phyloP scores from a whole-genome alignment of 2,113 vertebrate genomes.

The Amia ocellicauda region DNA sequence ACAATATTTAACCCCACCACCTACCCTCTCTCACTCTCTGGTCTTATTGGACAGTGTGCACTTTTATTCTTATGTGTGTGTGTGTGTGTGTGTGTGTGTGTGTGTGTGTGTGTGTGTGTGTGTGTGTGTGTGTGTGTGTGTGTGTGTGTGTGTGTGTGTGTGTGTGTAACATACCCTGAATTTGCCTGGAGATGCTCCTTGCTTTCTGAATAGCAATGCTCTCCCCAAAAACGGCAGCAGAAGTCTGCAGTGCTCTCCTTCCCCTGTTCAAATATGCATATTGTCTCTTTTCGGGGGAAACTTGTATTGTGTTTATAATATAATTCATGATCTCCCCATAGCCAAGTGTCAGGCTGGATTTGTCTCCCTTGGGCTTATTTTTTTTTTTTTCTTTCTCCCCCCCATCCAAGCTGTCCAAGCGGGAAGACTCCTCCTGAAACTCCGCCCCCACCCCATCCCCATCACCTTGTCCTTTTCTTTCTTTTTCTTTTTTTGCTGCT shows the following conservation, averaged over 20 bases:
- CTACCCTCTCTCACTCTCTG: too few species aligned
- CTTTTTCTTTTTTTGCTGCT: slow-evolving; percentile 50
- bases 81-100: too few species aligned
- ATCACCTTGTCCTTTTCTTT: slow-evolving; percentile 56
- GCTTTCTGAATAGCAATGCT: too few species aligned
- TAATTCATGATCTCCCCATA: slow-evolving; percentile 76
- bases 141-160: too few species aligned
- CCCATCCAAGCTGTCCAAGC: slow-evolving; percentile 69
- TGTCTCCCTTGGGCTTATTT: slow-evolving; percentile 63
- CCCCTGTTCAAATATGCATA: slow-evolving; percentile 71
- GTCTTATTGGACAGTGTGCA: too few species aligned
- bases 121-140: too few species aligned
- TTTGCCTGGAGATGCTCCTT: too few species aligned
- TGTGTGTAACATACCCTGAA: too few species aligned
- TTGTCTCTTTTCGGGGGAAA: slow-evolving; percentile 70
- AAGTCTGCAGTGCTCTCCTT: slow-evolving; percentile 55
- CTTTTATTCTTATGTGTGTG: too few species aligned
- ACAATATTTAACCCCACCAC: too few species aligned
- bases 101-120: too few species aligned
- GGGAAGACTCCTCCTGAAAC: slow-evolving; percentile 44
- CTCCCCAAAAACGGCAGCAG: slow-evolving; percentile 37
- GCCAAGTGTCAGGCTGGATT: slow-evolving; percentile 63
- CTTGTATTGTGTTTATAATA: slow-evolving; percentile 80
- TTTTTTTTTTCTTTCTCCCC: slow-evolving; percentile 56
- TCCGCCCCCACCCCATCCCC: slow-evolving; percentile 38